Percentiles rank a stretch among this genome's conserved stretches.
Conservation (phyloP, 1,140 invertebrate species). For the Lepidostoma basale region DNA sequence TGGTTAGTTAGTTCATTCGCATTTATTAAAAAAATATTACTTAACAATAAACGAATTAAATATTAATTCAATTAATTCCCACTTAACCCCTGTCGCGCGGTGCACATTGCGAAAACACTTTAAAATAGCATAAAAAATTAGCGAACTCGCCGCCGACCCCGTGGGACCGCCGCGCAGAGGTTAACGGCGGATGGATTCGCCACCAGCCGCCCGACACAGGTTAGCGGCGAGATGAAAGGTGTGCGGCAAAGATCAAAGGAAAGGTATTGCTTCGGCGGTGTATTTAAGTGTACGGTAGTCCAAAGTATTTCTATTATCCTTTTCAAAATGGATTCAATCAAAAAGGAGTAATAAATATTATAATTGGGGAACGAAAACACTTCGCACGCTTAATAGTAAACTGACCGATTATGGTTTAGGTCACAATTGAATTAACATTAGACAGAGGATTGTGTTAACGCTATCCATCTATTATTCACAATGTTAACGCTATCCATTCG, state of each 20-base stretch:
- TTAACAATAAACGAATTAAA: background rate
- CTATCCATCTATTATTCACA: too few species aligned
- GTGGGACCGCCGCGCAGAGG: background rate
- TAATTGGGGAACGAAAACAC: too few species aligned
- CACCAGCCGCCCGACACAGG: background rate
- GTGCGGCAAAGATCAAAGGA: constrained; percentile 15
- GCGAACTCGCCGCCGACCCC: constrained; percentile 4
- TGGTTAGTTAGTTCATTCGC: background rate
- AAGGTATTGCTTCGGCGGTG: background rate
- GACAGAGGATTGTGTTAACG: too few species aligned
- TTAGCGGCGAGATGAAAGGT: constrained; percentile 27
- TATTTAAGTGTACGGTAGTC: background rate
- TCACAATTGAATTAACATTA: too few species aligned
- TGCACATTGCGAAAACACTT: background rate
- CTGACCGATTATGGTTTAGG: too few species aligned
- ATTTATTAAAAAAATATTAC: background rate
- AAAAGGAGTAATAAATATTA: too few species aligned
- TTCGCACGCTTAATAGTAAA: too few species aligned
- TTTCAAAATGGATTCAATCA: too few species aligned
- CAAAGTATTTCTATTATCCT: background rate
- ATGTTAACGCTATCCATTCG: too few species aligned
- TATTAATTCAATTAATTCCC: background rate
- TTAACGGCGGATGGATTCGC: background rate
- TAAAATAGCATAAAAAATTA: background rate
- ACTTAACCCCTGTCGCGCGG: background rate